Evolutionary conservation across 2,888 invertebrate genomes (phyloP).

Genomic region (Dendrolimus pini): DNA sequence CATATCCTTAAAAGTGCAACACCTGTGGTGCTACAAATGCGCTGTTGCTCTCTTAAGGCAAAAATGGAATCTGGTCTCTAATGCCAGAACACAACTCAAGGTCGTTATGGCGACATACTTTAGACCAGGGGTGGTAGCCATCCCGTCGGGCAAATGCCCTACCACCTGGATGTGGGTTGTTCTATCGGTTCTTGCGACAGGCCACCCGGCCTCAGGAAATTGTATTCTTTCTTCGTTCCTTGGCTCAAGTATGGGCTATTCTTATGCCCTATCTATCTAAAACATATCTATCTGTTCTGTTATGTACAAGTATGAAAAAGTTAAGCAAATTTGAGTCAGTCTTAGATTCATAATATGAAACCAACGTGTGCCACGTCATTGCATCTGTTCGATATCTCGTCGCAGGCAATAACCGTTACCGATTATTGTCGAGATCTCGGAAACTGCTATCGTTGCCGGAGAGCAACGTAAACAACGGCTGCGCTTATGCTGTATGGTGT

Average conservation of each 20-base stretch:
- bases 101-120: neutral
- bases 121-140: neutral
- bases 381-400: slow-evolving; percentile 51
- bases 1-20: no score
- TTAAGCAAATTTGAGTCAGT: no score
- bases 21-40: neutral
- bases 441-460: slow-evolving; percentile 53
- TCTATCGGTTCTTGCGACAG: no score
- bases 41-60: neutral
- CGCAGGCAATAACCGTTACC: slow-evolving; percentile 48
- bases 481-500: slow-evolving; percentile 38
- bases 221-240: no score
- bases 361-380: neutral
- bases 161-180: no score
- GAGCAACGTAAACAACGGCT: slow-evolving; percentile 41
- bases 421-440: slow-evolving; percentile 50
- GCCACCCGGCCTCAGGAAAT: no score
- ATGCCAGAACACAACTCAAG: neutral
- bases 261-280: no score
- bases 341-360: no score
- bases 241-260: no score
- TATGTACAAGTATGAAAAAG: no score
- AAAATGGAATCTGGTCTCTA: neutral
- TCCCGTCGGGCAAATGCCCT: neutral
- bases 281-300: no score